Conservation (phyloP, 2,113 vertebrate genomes). For the Pogonocichla stellata region DNA sequence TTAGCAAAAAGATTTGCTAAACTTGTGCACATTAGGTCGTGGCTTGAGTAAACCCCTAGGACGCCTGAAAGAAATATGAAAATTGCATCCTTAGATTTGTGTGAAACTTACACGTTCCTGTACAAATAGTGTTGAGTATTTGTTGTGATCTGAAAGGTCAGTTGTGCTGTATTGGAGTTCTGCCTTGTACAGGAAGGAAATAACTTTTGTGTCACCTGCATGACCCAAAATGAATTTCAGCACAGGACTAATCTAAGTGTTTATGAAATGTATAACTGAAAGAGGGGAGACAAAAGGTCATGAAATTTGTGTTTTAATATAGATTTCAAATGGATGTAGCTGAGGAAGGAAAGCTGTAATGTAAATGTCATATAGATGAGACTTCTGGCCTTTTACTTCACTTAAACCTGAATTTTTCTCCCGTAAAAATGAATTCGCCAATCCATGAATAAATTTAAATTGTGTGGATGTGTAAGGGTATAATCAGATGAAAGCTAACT, state of each 20-base stretch:
- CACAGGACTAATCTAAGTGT: not conserved
- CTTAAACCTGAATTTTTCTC: not conserved
- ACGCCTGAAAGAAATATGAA: not conserved
- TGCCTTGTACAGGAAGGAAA: not conserved
- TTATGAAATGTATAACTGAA: constrained; percentile 1
- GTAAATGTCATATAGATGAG: not conserved
- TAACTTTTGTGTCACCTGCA: not conserved
- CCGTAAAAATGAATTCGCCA: not conserved
- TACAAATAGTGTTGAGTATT: not conserved
- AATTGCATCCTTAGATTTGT: not conserved
- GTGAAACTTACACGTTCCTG: not conserved
- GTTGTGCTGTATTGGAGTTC: not conserved
- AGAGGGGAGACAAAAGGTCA: not conserved
- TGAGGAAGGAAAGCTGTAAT: not conserved
- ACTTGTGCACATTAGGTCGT: not conserved
- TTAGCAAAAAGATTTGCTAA: not conserved
- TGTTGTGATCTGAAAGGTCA: constrained; percentile 14
- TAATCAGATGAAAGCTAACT: not conserved
- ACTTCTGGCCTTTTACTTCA: not conserved
- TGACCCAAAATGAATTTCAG: constrained; percentile 4
- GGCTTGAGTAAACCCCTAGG: not conserved
- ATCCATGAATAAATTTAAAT: not conserved
- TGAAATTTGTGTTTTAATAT: constrained; percentile 18
- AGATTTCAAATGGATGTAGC: not conserved
- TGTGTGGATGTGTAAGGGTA: not conserved